phyloP scores from a whole-genome alignment of 35 echinoderm and acorn worm genomes.

The Stichopus chloronotus region DNA sequence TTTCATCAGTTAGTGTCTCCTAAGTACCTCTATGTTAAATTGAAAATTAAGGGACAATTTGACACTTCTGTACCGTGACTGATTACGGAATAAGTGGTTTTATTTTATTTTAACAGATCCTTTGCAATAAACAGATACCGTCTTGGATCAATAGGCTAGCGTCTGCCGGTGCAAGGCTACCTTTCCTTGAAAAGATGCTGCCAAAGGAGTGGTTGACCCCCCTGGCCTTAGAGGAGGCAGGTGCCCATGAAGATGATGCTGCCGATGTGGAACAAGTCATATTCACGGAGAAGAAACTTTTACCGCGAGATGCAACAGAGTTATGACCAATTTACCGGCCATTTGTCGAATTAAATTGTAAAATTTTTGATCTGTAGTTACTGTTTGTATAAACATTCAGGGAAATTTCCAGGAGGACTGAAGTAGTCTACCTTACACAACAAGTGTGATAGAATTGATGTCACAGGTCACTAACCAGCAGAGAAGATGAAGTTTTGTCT shows the following conservation, averaged over 20 bases:
- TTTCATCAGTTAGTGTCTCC: too few species aligned
- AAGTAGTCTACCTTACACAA: too few species aligned
- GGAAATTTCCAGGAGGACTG: background rate
- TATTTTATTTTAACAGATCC: slow-evolving; percentile 67
- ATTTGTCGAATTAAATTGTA: background rate
- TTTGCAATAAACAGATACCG: slow-evolving; percentile 90
- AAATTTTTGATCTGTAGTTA: background rate
- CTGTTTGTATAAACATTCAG: background rate
- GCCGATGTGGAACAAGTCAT: background rate
- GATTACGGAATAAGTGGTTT: too few species aligned
- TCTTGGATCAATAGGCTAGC: slow-evolving; percentile 96
- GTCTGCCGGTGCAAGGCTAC: slow-evolving; percentile 84
- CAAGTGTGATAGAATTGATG: background rate
- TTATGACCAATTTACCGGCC: slow-evolving; percentile 39
- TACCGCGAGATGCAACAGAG: slow-evolving; percentile 11
- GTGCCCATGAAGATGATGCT: slow-evolving; percentile 29
- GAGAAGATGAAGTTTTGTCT: background rate
- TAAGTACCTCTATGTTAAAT: too few species aligned
- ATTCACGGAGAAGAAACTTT: slow-evolving; percentile 31
- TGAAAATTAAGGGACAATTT: too few species aligned
- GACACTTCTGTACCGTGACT: too few species aligned
- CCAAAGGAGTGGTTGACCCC: slow-evolving; percentile 99
- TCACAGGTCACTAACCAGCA: background rate
- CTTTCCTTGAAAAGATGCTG: slow-evolving; percentile 94
- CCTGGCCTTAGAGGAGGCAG: slow-evolving; percentile 72